phyloP scores from a whole-genome alignment of 2,888 invertebrate genomes.

The Lottia gigantea region DNA sequence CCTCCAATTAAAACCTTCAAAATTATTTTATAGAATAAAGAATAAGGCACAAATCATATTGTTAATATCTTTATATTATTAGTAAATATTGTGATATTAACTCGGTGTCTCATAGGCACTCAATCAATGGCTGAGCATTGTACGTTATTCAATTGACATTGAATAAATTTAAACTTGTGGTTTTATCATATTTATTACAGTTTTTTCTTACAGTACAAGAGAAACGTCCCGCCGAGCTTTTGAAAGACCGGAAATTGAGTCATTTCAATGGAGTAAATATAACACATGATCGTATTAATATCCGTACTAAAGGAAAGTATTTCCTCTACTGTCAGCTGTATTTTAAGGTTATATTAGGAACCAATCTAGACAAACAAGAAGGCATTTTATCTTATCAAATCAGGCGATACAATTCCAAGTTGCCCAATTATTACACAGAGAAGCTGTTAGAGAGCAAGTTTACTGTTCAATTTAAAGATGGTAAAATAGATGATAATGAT shows the following conservation, averaged over 20 bases:
- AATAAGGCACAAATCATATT: no score
- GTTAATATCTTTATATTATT: no score
- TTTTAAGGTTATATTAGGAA: neutral
- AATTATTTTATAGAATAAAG: no score
- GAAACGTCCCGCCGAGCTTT: neutral
- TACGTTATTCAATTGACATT: no score
- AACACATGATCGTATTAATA: neutral
- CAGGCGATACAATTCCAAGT: neutral
- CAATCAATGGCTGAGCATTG: no score
- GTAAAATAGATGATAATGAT: neutral
- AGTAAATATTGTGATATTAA: no score
- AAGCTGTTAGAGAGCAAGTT: neutral
- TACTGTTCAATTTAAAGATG: neutral
- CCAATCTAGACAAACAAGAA: neutral
- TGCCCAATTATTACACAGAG: neutral
- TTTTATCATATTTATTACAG: neutral
- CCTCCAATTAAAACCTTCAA: no score
- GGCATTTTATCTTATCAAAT: neutral
- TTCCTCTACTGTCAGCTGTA: neutral
- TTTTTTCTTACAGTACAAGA: neutral
- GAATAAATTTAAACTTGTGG: neutral
- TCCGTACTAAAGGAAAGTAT: neutral
- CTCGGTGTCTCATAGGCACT: no score
- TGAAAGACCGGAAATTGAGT: neutral
- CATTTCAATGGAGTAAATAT: neutral